Evolutionary conservation across 2,113 vertebrate species (phyloP), one percentile per base, ranked within the genome.

Genomic region (Zosterops hypoxanthus): DNA sequence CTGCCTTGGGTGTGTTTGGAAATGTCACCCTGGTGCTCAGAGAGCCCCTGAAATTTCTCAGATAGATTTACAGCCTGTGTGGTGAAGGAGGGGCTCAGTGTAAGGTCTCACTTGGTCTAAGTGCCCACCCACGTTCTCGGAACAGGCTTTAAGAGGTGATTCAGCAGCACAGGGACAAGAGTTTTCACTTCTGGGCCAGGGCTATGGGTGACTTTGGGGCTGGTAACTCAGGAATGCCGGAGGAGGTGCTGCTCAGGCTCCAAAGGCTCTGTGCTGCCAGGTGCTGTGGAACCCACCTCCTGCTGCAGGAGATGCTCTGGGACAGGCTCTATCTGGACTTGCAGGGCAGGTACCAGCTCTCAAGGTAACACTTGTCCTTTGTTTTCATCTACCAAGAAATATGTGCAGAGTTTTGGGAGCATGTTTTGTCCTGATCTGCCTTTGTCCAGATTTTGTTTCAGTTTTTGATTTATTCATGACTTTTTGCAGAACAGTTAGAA

Each of bases 221-320:
- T 63, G 64, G 26, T 0, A 1, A 21, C 39, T 41, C 0, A 0
- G 56, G 42, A 0, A 8, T 76, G 65, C 47, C 0, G 0, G 33
- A 47, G 82, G 70, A 73, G 75, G 8, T 50, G 47, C 50, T 89
- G 81, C 69, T 79, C 29, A 44, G 47, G 60, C 52, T 53, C 44
- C 14, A 3, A 24, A 88, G 56, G 50, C 42, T 68, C 66, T 14
- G 22, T 42, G 65, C 81, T 49, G 69, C 25, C 2, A 3, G 23
- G 12, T 33, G 50, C 33, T 3, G 0, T 4, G 5, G 82, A 66
- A 18, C 13, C 46, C 50, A 11, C 5, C 49, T 94, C 44, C 68
- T 69, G 36, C 46, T n/a, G 10, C 4, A 4, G 78, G 57, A 79
- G 18, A 26, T 57, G 63, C 55, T 64, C 41, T 7, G 49, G 70